These are phyloP conservation scores for Cryptophagus acutangulus DNA, from an alignment of 2,888 invertebrate genomes.

Conservation along the genomic window DNA sequence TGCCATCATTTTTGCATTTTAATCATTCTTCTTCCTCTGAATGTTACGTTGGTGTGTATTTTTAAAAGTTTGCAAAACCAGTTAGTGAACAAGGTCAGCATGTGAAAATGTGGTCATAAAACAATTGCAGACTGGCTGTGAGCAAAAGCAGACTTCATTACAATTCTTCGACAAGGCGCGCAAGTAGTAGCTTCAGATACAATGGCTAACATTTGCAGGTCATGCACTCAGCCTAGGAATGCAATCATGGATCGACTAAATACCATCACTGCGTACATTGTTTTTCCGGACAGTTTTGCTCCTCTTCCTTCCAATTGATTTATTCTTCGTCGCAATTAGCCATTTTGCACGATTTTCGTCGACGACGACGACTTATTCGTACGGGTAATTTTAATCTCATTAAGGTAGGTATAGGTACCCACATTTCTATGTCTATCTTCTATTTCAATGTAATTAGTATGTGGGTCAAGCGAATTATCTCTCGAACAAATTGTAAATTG, in stretches of 20 bases:
- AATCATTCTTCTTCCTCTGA: slow-evolving; percentile 15
- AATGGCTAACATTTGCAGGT: slow-evolving; percentile 7
- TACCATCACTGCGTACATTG: slow-evolving; percentile 9
- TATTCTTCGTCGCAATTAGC: no score
- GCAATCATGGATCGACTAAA: slow-evolving; percentile 10
- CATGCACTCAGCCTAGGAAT: slow-evolving; percentile 12
- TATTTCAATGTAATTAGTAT: no score
- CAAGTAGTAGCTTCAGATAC: slow-evolving; percentile 1
- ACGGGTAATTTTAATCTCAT: no score
- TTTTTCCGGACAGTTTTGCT: slow-evolving; percentile 1
- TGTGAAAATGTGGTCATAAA: slow-evolving; percentile 17
- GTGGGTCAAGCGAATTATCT: no score
- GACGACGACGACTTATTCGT: no score
- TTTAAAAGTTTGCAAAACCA: slow-evolving; percentile 12
- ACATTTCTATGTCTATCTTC: no score
- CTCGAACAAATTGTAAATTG: no score
- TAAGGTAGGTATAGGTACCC: no score
- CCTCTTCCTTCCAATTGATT: no score
- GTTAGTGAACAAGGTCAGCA: slow-evolving; percentile 17
- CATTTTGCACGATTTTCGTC: no score
- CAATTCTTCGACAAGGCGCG: slow-evolving; percentile 3
- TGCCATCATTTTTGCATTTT: slow-evolving; percentile 13
- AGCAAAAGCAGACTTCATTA: slow-evolving; percentile 2
- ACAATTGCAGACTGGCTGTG: slow-evolving; percentile 16
- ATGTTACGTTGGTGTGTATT: slow-evolving; percentile 14